Evolutionary conservation across 1,140 invertebrate genomes (phyloP).

Genomic region (Penaeus vannamei): DNA sequence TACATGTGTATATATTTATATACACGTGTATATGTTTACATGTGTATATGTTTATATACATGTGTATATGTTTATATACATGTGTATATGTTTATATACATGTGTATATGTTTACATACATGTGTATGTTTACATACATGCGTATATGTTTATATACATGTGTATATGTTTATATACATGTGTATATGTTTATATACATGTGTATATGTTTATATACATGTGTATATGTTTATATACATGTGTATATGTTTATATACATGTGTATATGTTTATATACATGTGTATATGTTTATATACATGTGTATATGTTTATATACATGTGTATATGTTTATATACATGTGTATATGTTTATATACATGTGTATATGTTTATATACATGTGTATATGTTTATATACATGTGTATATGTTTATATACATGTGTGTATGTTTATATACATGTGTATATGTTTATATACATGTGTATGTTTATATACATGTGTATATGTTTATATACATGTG

Average conservation of each 20-base stretch:
- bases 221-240: conserved; percentile 2
- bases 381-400: not conserved
- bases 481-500: not conserved
- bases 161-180: not conserved
- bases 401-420: not conserved
- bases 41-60: conserved; percentile 7
- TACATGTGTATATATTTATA: conserved; percentile 24
- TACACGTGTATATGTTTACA: conserved; percentile 25
- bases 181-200: not conserved
- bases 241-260: not conserved
- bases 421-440: not conserved
- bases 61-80: not conserved
- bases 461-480: not conserved
- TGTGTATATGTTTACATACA: not conserved
- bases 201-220: not conserved
- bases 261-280: not conserved
- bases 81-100: not conserved
- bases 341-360: not conserved
- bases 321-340: not conserved
- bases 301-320: not conserved
- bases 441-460: not conserved
- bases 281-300: not conserved
- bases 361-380: not conserved
- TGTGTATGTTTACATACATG: not conserved
- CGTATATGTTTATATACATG: not conserved